Evolutionary conservation across 2,888 invertebrate species (phyloP).

Genomic region (Linhomoeus sp.): DNA sequence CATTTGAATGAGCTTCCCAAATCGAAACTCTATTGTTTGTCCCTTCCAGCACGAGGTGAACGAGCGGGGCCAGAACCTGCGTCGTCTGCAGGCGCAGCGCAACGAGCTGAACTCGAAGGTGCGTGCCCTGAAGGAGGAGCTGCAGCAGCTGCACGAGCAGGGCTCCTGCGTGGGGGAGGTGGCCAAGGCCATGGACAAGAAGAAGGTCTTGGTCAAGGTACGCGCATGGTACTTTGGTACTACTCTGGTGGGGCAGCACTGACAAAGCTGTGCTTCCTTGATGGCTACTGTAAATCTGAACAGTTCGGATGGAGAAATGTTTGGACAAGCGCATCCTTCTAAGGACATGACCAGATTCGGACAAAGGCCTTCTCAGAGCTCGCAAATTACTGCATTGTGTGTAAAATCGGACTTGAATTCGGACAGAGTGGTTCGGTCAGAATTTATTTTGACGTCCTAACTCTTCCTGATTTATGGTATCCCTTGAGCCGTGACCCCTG

Average conservation of each 20-base stretch:
- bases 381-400: neutral
- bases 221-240: no score
- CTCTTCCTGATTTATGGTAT: no score
- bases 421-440: neutral
- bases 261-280: no score
- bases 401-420: neutral
- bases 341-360: no score
- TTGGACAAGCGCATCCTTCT: no score
- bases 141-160: slow-evolving; percentile 81
- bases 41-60: slow-evolving; percentile 65
- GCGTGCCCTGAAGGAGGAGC: slow-evolving; percentile 88
- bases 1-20: no score
- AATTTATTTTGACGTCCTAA: no score
- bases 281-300: no score
- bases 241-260: no score
- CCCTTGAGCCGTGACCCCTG: no score
- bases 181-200: slow-evolving; percentile 99
- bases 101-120: slow-evolving; percentile 98
- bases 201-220: slow-evolving; percentile 86
- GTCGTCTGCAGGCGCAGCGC: slow-evolving; percentile 87
- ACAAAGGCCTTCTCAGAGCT: no score
- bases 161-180: slow-evolving; percentile 99
- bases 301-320: no score
- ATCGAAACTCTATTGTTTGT: slow-evolving; percentile 95
- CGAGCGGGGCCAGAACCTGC: slow-evolving; percentile 89